Percentiles rank a stretch among this genome's conserved stretches.
These are phyloP conservation scores for Pogonocherus hispidulus DNA, from an alignment of 2,888 invertebrate species.

Conservation along the genomic window DNA sequence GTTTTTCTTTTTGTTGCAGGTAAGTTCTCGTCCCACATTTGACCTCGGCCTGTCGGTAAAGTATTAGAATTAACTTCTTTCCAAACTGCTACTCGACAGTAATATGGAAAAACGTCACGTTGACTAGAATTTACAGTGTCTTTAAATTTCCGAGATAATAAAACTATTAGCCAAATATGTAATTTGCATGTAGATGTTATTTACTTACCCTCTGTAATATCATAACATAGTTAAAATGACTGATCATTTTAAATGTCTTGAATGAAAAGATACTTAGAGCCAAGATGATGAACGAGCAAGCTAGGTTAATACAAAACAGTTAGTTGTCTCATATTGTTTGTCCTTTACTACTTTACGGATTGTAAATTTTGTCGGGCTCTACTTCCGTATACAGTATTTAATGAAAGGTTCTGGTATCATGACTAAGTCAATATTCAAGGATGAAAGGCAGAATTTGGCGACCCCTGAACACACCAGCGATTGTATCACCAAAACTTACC, in stretches of 20 bases:
- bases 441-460: not conserved
- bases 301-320: not conserved
- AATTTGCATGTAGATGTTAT: not conserved
- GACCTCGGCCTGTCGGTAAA: not conserved
- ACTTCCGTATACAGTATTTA: not conserved
- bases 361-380: not conserved
- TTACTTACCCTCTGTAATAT: not conserved
- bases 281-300: not conserved
- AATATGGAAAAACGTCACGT: no score
- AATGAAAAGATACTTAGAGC: not conserved
- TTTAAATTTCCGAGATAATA: not conserved
- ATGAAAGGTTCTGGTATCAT: not conserved
- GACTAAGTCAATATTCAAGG: not conserved
- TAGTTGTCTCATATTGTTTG: not conserved
- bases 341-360: not conserved
- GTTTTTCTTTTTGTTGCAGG: conserved; percentile 3
- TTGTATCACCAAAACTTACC: no score
- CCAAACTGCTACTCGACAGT: no score
- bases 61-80: no score
- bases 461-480: not conserved
- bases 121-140: not conserved
- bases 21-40: not conserved
- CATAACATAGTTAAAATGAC: not conserved
- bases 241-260: not conserved
- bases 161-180: not conserved